Evolutionary conservation across 64 coral and sea anemone genomes (phyloP).

Genomic region (Porites australiensis): DNA sequence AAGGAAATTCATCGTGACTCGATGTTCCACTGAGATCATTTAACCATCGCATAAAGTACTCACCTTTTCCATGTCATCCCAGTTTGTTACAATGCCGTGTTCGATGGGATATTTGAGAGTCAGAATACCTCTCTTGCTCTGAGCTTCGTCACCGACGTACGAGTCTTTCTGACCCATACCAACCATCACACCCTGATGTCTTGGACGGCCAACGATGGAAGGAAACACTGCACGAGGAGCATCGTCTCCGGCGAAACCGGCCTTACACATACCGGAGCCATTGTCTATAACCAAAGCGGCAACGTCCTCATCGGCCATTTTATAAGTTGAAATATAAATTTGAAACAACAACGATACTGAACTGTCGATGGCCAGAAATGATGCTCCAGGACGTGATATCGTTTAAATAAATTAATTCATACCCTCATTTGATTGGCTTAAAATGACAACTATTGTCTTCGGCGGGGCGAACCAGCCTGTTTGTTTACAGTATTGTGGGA

Average conservation of each 20-base stretch:
- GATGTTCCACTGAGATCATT: background rate
- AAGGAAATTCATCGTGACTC: background rate
- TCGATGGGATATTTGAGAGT: slow-evolving; percentile 88
- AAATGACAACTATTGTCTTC: no score
- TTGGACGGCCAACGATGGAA: slow-evolving; percentile 82
- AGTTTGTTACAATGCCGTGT: slow-evolving; percentile 92
- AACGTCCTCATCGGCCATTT: slow-evolving; percentile 90
- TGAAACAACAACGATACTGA: no score
- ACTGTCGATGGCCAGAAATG: no score
- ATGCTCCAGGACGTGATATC: no score
- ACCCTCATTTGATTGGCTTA: no score
- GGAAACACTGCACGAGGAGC: slow-evolving; percentile 90
- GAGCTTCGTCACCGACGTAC: slow-evolving; percentile 88
- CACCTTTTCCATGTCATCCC: slow-evolving; percentile 93
- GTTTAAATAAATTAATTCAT: no score
- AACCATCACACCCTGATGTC: slow-evolving; percentile 90
- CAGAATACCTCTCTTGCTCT: slow-evolving; percentile 92
- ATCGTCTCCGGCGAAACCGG: slow-evolving; percentile 90
- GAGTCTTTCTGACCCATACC: slow-evolving; percentile 95
- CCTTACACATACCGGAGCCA: slow-evolving; percentile 93
- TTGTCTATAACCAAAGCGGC: slow-evolving; percentile 84
- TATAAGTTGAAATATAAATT: no score
- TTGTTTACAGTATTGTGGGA: no score
- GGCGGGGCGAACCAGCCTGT: no score
- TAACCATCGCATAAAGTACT: background rate